Evolutionary conservation across 2,797 vertebrate genomes (phyloP).

Genomic region (Selene dorsalis): DNA sequence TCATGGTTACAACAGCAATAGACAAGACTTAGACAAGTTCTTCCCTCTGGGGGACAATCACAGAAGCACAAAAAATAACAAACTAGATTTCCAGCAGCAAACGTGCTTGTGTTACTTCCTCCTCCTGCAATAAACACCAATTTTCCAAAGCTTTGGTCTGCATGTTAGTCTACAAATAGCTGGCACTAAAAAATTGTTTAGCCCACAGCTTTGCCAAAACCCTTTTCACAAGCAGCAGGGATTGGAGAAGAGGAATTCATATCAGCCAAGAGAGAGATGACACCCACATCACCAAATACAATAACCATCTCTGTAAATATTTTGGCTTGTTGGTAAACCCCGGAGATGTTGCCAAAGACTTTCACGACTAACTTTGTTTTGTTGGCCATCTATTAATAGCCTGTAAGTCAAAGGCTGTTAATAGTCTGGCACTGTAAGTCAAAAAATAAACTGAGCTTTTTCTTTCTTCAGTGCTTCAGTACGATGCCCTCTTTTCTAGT

Average conservation of each 20-base stretch:
- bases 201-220: slow-evolving; percentile 32
- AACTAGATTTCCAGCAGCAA: background rate
- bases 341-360: slow-evolving; percentile 17
- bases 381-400: background rate
- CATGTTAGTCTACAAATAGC: slow-evolving; percentile 13
- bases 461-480: background rate
- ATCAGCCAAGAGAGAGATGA: slow-evolving; percentile 27
- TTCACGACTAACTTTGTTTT: background rate
- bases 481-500: background rate
- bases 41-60: no score
- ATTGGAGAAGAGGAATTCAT: slow-evolving; percentile 35
- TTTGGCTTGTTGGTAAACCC: slow-evolving; percentile 7
- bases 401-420: no score
- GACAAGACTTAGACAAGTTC: no score
- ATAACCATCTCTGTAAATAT: slow-evolving; percentile 12
- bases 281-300: slow-evolving; percentile 11
- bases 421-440: background rate
- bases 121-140: background rate
- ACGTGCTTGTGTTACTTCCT: background rate
- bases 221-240: slow-evolving; percentile 28
- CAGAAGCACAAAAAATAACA: no score
- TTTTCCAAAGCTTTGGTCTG: background rate
- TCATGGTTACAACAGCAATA: no score
- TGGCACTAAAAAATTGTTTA: slow-evolving; percentile 39
- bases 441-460: background rate